Base-by-base conservation (phyloP, 2,888 invertebrate genomes). In the Pantelozetes paolii region DNA sequence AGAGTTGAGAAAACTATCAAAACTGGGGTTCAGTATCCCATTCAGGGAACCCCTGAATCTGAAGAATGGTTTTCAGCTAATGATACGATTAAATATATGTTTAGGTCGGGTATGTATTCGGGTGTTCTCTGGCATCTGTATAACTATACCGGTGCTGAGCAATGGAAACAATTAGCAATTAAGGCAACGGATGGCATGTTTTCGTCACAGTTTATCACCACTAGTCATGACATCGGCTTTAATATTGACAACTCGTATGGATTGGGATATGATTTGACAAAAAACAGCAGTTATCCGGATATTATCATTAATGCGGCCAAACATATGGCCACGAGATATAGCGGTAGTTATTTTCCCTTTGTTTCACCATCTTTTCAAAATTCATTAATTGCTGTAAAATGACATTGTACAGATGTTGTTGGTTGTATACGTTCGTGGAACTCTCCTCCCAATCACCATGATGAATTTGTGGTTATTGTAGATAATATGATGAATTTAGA, bases 401-500 rank as follows among this genome's bases (percentile, higher is more conserved):
- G n/a, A n/a, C n/a, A 20, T 5, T 20, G 2, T 20, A 62, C 30
- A 62, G 62, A 13, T 36, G 36, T 18, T 6, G 45, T 70, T 1
- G 71, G 71, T 5, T 70, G 71, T 20, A 28, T 28, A 3, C 71
- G 71, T 9, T 70, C 71, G 23, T 70, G 71, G 71, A 20, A 40
- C 20, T 23, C 9, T 9, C 18, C n/a, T 28, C 23, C 11, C 5
- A 11, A 69, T 1, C 2, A 28, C 8, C 13, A 18, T n/a, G 45
- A 26, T 13, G 32, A 62, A 20, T 70, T 50, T 15, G 18, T 42
- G 20, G 71, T 70, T 11, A 70, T 70, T 15, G 71, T 70, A 1
- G 71, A 70, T 23, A 70, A 70, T 45, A 42, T 70, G 42, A 70
- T 70, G 71, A 70, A 70, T 32, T 23, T 70, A 45, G 71, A 70